Conservation (phyloP, 2,797 vertebrate species). For the Cirrhinus molitorella region DNA sequence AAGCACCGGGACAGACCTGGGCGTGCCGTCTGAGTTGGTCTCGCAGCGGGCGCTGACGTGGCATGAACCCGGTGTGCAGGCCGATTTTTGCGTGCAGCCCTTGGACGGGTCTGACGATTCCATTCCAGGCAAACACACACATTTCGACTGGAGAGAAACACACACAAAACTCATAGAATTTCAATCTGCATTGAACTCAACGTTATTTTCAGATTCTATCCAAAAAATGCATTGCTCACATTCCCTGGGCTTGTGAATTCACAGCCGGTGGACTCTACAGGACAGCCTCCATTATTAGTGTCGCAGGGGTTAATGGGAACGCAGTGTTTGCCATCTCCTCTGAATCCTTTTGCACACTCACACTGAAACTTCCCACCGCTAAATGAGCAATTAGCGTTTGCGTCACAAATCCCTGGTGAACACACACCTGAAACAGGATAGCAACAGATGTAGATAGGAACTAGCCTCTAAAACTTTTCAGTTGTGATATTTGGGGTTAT, state of each 20-base stretch:
- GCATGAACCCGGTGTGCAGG: conserved; percentile 80
- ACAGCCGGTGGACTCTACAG: conserved; percentile 84
- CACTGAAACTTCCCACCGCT: conserved; percentile 76
- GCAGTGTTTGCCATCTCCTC: conserved; percentile 88
- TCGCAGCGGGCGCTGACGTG: conserved; percentile 79
- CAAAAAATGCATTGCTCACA: conserved; percentile 79
- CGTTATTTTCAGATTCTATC: background rate
- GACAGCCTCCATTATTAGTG: conserved; percentile 86
- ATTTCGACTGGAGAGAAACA: conserved; percentile 76
- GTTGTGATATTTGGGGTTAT: background rate
- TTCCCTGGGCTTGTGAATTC: conserved; percentile 80
- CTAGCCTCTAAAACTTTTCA: background rate
- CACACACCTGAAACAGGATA: conserved; percentile 68
- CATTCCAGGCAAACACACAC: conserved; percentile 85
- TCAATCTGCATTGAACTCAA: background rate
- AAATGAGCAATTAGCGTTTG: conserved; percentile 80
- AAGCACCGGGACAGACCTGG: conserved; percentile 66
- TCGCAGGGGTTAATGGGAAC: conserved; percentile 85
- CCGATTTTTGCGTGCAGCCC: conserved; percentile 74
- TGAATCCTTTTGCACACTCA: conserved; percentile 82
- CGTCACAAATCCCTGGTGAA: conserved; percentile 67
- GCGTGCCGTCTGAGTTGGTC: conserved; percentile 70
- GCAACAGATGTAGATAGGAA: background rate
- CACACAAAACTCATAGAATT: background rate
- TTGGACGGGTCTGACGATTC: conserved; percentile 55